Evolutionary conservation across 2,888 invertebrate genomes (phyloP).

Genomic region (Meteorus colon): DNA sequence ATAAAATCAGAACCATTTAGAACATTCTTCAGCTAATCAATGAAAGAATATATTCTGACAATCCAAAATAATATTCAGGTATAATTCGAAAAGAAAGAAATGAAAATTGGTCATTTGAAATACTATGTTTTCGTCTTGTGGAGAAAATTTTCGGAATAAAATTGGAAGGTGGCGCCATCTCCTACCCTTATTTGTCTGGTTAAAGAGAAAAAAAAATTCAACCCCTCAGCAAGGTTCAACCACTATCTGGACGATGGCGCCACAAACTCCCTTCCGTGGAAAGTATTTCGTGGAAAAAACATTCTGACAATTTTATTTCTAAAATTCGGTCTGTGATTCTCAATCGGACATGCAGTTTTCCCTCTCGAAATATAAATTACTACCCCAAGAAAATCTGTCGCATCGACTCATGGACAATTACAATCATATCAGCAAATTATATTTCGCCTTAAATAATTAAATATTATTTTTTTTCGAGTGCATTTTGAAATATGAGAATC

Average conservation of each 20-base stretch:
- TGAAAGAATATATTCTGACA: no score
- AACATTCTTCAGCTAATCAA: no score
- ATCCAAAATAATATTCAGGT: background rate
- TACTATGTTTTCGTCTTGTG: background rate
- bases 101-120: background rate
- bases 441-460: background rate
- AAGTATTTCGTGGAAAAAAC: constrained; percentile 39
- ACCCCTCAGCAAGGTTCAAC: constrained; percentile 52
- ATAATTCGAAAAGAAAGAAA: background rate
- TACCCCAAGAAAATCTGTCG: background rate
- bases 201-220: constrained; percentile 41
- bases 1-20: no score
- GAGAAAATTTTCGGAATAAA: constrained; percentile 34
- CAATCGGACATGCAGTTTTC: constrained; percentile 53
- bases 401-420: background rate
- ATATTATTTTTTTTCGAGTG: no score
- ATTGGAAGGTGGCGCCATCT: constrained; percentile 60
- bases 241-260: constrained; percentile 63
- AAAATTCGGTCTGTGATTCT: constrained; percentile 28
- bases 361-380: constrained; percentile 4
- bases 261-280: constrained; percentile 49
- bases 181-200: constrained; percentile 57
- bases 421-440: background rate
- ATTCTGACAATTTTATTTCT: constrained; percentile 38
- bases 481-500: no score